Percentiles rank a stretch among this genome's conserved stretches.
Conservation (phyloP, 1,140 invertebrate genomes). For the Pachypeltis micranthus region DNA sequence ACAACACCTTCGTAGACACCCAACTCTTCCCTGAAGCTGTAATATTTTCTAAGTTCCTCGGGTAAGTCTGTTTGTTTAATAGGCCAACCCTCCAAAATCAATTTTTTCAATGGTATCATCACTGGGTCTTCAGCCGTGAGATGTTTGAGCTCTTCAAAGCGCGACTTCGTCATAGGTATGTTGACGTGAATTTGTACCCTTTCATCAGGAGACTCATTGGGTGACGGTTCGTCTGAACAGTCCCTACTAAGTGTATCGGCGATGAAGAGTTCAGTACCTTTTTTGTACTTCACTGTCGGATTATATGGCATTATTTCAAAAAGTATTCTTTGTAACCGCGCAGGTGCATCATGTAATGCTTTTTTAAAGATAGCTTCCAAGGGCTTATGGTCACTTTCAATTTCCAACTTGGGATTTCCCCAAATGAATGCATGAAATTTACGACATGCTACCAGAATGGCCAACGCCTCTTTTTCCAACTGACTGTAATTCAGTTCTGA, state of each 20-base stretch:
- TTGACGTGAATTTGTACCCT: too few species aligned
- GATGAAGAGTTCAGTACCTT: slow-evolving; percentile 6
- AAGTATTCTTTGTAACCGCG: slow-evolving; percentile 30
- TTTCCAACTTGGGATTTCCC: slow-evolving; percentile 26
- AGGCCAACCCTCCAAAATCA: too few species aligned
- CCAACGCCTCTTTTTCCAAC: too few species aligned
- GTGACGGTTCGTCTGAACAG: background rate
- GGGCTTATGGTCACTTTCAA: slow-evolving; percentile 33
- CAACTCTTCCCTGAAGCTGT: slow-evolving; percentile 12
- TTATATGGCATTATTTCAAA: too few species aligned
- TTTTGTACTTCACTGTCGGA: slow-evolving; percentile 5
- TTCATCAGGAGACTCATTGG: background rate
- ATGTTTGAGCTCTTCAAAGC: too few species aligned
- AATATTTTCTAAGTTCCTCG: slow-evolving; percentile 13
- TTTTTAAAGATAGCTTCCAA: slow-evolving; percentile 31
- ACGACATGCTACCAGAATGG: slow-evolving; percentile 29
- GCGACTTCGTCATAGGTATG: too few species aligned
- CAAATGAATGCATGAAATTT: slow-evolving; percentile 25
- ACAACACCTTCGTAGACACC: slow-evolving; percentile 11
- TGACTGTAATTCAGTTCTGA: slow-evolving; percentile 25
- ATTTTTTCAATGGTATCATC: too few species aligned
- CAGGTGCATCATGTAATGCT: slow-evolving; percentile 28
- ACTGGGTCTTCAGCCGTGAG: too few species aligned
- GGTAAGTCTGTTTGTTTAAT: background rate
- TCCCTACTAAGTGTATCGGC: slow-evolving; percentile 5